Conservation (phyloP, 2,797 vertebrate species). For the Sebastes goodei region DNA sequence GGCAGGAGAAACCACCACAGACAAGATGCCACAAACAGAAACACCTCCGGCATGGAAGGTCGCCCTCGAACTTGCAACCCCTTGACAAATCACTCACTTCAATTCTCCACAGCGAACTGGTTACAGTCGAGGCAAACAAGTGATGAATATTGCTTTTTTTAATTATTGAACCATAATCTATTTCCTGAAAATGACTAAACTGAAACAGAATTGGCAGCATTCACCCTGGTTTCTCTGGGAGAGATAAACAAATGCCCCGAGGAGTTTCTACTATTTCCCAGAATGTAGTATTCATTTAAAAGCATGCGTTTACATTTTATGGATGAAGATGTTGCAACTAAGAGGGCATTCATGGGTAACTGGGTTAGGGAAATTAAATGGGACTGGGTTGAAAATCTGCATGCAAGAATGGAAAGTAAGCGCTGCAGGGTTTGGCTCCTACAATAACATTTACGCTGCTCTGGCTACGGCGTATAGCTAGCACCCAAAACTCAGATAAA, state of each 20-base stretch:
- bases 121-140: conserved; percentile 38
- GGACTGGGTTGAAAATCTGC: conserved; percentile 47
- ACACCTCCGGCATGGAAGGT: conserved; percentile 42
- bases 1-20: conserved; percentile 34
- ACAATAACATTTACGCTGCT: conserved; percentile 49
- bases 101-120: conserved; percentile 42
- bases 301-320: conserved; percentile 64
- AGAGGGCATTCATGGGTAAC: conserved; percentile 70
- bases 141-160: conserved; percentile 39
- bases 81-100: conserved; percentile 41
- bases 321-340: conserved; percentile 68
- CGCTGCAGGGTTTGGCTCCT: conserved; percentile 50
- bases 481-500: conserved; percentile 54
- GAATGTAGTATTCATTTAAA: conserved; percentile 60
- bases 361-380: conserved; percentile 69
- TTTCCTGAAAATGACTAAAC: conserved; percentile 52
- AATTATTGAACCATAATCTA: conserved; percentile 58
- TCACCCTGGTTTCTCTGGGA: conserved; percentile 31
- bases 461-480: conserved; percentile 22
- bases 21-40: conserved; percentile 20
- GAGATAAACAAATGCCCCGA: conserved; percentile 62
- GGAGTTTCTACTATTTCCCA: conserved; percentile 49
- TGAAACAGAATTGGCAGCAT: conserved; percentile 41
- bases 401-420: conserved; percentile 46
- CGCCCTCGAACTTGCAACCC: conserved; percentile 30